Base-by-base conservation (phyloP, 2,888 invertebrate species). In the Lutraria lutraria region DNA sequence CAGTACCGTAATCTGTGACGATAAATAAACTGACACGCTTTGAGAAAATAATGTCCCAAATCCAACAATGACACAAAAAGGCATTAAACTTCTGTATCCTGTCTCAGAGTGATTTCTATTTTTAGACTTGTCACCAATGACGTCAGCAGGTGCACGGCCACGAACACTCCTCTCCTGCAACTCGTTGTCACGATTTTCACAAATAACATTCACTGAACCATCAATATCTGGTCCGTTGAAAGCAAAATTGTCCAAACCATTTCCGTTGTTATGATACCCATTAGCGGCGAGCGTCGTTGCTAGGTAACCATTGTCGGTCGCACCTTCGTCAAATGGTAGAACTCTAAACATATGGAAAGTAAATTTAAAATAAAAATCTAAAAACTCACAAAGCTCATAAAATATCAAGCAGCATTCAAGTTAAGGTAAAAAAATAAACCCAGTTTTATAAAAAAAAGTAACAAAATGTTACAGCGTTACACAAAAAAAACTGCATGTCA, bases 1-100 rank as follows among this genome's bases (percentile, higher is more conserved):
- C 15, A 91, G 72, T 1, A 90, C 90, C 16, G 91, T 91, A 0
- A 91, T 90, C 72, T 91, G 91, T 31, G 91, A 91, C 10, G 91
- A 86, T 31, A 91, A 52, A 60, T 90, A 91, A 34, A 86, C 83
- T 19, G 81, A 76, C 52, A 91, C n/a, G 68, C 90, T 89, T 68
- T 87, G 88, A 4, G 91, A 90, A 72, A 90, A 87, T 56, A 91
- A 54, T 16, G 88, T 89, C 29, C 91, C 91, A 68, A 88, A 29
- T 34, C 91, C 91, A 29, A 89, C 85, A 3, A 91, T 53, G 4
- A 91, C 21, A 52, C 89, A 91, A 53, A 91, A 91, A 1, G 89
- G 89, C 4, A 89, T 53, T 34, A 91, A 60, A 76, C 89, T 91
- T 72, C 72, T 82, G 63, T 84, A 89, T 13, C 43, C 85, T 25